These are phyloP conservation scores for Sphaerodactylus townsendi DNA, from an alignment of 2,113 vertebrate genomes.

Conservation along the genomic window DNA sequence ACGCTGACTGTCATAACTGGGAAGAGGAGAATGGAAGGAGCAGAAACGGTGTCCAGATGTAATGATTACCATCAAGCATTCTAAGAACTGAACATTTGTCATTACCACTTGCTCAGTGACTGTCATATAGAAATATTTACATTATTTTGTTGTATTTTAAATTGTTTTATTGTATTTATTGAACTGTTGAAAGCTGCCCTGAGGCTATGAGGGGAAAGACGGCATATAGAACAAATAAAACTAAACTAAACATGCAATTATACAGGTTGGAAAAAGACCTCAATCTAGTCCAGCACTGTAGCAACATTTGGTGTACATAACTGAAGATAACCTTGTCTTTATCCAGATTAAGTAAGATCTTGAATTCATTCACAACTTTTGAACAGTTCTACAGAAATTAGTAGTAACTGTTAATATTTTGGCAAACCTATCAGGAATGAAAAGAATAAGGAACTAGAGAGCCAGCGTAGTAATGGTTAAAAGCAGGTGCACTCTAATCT, in stretches of 20 bases:
- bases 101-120: neutral
- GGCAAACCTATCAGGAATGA: too few relatives aligned
- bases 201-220: too few relatives aligned
- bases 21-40: neutral
- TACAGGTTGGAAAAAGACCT: neutral
- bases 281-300: neutral
- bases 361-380: neutral
- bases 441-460: too few relatives aligned
- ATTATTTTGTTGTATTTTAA: too few relatives aligned
- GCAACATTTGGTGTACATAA: neutral
- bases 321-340: neutral
- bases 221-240: too few relatives aligned
- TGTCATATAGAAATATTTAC: neutral
- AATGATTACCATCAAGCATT: neutral
- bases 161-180: too few relatives aligned
- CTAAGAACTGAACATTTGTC: neutral
- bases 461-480: too few relatives aligned
- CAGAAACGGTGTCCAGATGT: neutral
- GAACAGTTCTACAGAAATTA: too few relatives aligned
- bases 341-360: neutral
- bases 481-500: too few relatives aligned
- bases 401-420: too few relatives aligned
- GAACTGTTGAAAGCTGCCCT: too few relatives aligned
- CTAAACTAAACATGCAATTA: neutral
- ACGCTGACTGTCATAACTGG: constrained; percentile 73